phyloP scores from a whole-genome alignment of 64 coral and sea anemone genomes.

The Dendronephthya gigantea region DNA sequence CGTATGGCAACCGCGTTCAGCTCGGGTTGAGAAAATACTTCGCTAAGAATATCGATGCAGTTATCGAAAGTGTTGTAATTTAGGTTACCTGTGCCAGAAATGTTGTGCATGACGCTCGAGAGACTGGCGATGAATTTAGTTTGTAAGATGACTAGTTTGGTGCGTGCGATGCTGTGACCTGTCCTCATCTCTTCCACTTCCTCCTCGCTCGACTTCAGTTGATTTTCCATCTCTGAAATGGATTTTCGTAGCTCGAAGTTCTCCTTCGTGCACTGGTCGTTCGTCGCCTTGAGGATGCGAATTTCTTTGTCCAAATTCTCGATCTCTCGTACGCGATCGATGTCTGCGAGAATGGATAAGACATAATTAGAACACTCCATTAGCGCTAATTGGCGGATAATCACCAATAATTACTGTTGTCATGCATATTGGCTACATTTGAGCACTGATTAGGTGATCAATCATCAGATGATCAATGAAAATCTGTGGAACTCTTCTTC shows the following conservation, averaged over 20 bases:
- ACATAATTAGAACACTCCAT: not conserved
- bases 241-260: not conserved
- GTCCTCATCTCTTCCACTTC: not conserved
- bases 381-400: not conserved
- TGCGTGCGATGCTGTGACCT: not conserved
- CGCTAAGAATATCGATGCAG: not conserved
- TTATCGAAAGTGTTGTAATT: not conserved
- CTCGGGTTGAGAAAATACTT: not conserved
- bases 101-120: not conserved
- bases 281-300: not conserved
- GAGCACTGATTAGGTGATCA: too few relatives aligned
- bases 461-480: too few relatives aligned
- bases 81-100: not conserved
- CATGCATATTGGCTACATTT: too few relatives aligned
- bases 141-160: conserved; percentile 10
- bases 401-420: not conserved
- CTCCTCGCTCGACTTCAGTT: not conserved
- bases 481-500: too few relatives aligned
- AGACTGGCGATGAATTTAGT: conserved; percentile 11
- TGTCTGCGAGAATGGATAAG: not conserved
- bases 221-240: not conserved
- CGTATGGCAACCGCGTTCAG: not conserved
- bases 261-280: not conserved
- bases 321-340: not conserved
- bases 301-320: conserved; percentile 7